These are phyloP conservation scores for Electrophaes corylata DNA, from an alignment of 2,888 invertebrate species.

Conservation along the genomic window DNA sequence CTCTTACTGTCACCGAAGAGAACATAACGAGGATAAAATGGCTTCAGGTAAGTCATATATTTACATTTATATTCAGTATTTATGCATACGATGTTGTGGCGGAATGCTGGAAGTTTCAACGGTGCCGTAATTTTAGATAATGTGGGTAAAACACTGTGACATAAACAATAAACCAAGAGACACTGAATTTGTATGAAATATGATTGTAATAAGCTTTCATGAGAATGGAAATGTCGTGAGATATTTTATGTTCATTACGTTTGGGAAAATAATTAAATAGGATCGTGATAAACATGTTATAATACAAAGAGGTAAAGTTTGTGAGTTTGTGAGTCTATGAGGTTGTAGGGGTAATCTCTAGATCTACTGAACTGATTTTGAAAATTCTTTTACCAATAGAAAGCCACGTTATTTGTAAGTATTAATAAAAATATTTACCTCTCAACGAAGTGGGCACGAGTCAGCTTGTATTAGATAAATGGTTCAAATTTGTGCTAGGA, in stretches of 20 bases:
- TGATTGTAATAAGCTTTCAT: conserved; percentile 15
- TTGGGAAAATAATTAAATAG: not conserved
- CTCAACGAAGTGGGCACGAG: too few relatives aligned
- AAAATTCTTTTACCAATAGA: too few relatives aligned
- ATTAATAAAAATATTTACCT: too few relatives aligned
- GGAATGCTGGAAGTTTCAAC: conserved; percentile 23
- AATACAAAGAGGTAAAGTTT: too few relatives aligned
- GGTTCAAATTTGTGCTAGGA: not conserved
- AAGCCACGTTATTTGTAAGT: too few relatives aligned
- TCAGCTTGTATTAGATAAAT: not conserved
- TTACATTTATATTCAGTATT: conserved; percentile 26
- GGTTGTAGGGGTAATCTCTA: too few relatives aligned
- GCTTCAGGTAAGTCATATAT: conserved; percentile 70
- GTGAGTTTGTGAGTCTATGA: too few relatives aligned
- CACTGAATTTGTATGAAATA: conserved; percentile 23
- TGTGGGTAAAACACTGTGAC: conserved; percentile 28
- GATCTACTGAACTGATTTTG: too few relatives aligned
- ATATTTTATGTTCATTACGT: not conserved
- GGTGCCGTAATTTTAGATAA: conserved; percentile 26
- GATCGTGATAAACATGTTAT: not conserved
- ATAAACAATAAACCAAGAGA: conserved; percentile 24
- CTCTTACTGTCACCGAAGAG: conserved; percentile 89
- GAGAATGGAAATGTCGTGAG: conserved; percentile 19
- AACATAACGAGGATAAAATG: conserved; percentile 88
- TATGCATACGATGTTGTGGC: conserved; percentile 22